Base-by-base conservation (phyloP, 1,140 invertebrate species). In the Diachasma alloeum region DNA sequence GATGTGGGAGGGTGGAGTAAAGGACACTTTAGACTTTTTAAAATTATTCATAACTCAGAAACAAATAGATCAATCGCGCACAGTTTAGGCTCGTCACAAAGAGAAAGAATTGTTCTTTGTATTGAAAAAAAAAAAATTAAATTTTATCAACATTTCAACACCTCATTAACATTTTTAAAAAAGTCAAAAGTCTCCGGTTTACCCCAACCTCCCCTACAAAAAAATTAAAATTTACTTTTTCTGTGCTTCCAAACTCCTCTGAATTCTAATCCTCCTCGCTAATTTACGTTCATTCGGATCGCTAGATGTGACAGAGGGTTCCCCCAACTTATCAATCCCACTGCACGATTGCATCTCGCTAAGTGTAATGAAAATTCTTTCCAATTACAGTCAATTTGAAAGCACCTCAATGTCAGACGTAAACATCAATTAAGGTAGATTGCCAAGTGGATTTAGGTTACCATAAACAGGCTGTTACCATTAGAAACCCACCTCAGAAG, bases 211-310 rank as follows among this genome's bases (percentile, higher is more conserved):
- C n/a, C n/a, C n/a, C 37, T 36, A 71, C 22, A 17, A 71, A 36
- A 56, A 70, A 46, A 72, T 37, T 31, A 59, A 19, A 42, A 46
- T 79, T 80, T 88, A 93, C 92, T 90, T 92, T 84, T 91, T 90
- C 44, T 92, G 79, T 42, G 90, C 90, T 80, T 92, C 91, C 73
- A 90, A 84, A 71, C 92, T 88, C 46, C 89, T 88, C 86, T 93
- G 90, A 80, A 93, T 93, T 73, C 93, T 89, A 19, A 93, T 83
- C 63, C 87, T 88, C 70, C 93, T 89, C 0, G 91, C 93, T 9
- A 92, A 87, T 86, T 93, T 94, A 53, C 93, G 84, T 84, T 94
- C 92, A n/a, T 88, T 87, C 6, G 92, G 90, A 86, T 93, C 91
- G 2, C 80, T 70, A 0, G 92, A 92, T 1, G 87, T 88, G 17